These are phyloP conservation scores for Clytia hemisphaerica DNA, from an alignment of 30 jellyfish, hydroid and myxozoan genomes.

Conservation along the genomic window DNA sequence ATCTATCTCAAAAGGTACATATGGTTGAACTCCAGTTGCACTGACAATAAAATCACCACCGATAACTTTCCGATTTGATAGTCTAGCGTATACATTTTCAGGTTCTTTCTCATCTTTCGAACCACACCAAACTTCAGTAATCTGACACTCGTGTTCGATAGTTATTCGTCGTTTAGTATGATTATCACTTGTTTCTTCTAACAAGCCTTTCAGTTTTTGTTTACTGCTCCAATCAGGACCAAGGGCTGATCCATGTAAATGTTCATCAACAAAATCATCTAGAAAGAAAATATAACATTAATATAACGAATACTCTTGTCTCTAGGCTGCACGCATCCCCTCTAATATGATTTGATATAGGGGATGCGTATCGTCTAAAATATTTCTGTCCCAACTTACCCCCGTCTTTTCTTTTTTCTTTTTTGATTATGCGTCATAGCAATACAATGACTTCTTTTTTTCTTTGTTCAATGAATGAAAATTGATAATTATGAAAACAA, in stretches of 20 bases:
- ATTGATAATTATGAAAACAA: too few species aligned
- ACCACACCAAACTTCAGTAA: conserved; percentile 11
- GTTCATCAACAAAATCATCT: too few species aligned
- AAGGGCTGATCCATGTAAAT: conserved; percentile 59
- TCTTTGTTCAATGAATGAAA: too few species aligned
- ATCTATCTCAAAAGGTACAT: conserved; percentile 14
- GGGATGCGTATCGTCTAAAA: too few species aligned
- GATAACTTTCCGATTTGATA: conserved; percentile 44
- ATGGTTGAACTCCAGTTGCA: conserved; percentile 87
- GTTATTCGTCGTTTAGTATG: conserved; percentile 21
- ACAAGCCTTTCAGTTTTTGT: conserved; percentile 17
- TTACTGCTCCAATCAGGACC: conserved; percentile 92
- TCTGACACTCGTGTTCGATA: conserved; percentile 55
- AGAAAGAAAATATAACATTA: too few species aligned
- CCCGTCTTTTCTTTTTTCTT: too few species aligned
- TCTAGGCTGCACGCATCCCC: too few species aligned
- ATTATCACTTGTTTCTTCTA: conserved; percentile 16
- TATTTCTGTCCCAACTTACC: too few species aligned
- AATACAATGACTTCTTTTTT: too few species aligned
- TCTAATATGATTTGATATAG: too few species aligned
- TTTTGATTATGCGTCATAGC: too few species aligned
- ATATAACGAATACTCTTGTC: too few species aligned
- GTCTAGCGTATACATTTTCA: conserved; percentile 40
- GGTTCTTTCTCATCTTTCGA: background rate
- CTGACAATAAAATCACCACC: conserved; percentile 71